These are phyloP conservation scores for Protonemura montana DNA, from an alignment of 2,888 invertebrate genomes.

Conservation along the genomic window DNA sequence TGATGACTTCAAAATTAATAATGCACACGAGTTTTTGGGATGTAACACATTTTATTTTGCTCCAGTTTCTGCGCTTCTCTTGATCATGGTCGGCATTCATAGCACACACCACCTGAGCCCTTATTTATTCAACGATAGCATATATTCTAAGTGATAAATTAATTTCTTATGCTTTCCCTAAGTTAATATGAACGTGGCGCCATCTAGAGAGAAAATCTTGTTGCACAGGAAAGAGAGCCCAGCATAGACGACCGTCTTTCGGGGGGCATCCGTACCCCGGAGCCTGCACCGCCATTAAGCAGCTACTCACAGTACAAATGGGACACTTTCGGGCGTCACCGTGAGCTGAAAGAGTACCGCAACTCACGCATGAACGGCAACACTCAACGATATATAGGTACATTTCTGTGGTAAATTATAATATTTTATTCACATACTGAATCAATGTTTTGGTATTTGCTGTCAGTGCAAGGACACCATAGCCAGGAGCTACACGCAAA, in stretches of 20 bases:
- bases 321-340: conserved; percentile 18
- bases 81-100: too few species aligned
- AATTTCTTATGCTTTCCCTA: not conserved
- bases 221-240: not conserved
- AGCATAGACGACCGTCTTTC: not conserved
- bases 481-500: not conserved
- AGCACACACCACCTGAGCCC: not conserved
- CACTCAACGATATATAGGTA: not conserved
- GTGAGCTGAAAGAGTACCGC: not conserved
- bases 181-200: too few species aligned
- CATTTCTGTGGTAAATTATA: too few species aligned
- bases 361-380: not conserved
- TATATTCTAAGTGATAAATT: not conserved
- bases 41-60: too few species aligned
- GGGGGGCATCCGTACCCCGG: not conserved
- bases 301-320: conserved; percentile 26
- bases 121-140: not conserved
- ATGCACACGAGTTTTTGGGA: too few species aligned
- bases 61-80: too few species aligned
- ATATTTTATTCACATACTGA: too few species aligned
- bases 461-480: not conserved
- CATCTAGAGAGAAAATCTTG: not conserved
- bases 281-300: not conserved
- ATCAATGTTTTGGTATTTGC: too few species aligned
- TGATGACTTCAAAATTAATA: too few species aligned